Evolutionary conservation across 2,113 vertebrate genomes (phyloP).

Genomic region (Caranx melampygus): DNA sequence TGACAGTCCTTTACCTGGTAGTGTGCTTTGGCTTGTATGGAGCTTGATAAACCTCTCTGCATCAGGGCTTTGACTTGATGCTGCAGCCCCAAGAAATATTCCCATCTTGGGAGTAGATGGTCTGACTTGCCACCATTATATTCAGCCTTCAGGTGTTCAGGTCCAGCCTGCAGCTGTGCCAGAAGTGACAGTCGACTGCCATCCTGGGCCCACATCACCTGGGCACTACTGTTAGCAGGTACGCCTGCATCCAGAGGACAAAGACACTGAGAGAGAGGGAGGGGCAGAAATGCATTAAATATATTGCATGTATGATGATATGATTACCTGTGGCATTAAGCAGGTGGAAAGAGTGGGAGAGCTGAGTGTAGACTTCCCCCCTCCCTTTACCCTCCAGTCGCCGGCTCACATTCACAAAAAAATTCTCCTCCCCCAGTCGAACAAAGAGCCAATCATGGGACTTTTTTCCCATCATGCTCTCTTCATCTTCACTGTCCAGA

Average conservation of each 20-base stretch:
- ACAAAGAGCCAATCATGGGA: conserved; percentile 70
- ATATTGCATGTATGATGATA: background rate
- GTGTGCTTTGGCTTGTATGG: conserved; percentile 72
- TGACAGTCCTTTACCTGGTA: conserved; percentile 79
- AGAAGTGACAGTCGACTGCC: conserved; percentile 56
- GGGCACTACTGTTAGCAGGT: conserved; percentile 68
- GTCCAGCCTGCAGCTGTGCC: conserved; percentile 73
- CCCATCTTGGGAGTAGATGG: conserved; percentile 30
- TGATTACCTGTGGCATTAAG: conserved; percentile 83
- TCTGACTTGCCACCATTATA: conserved; percentile 63
- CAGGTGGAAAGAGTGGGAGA: conserved; percentile 77
- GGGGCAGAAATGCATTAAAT: background rate
- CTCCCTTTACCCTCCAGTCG: conserved; percentile 35
- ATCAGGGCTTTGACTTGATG: conserved; percentile 78
- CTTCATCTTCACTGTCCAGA: conserved; percentile 52
- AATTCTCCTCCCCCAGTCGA: conserved; percentile 61
- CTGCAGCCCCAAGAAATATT: conserved; percentile 70
- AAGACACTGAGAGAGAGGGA: background rate
- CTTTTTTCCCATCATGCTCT: conserved; percentile 39
- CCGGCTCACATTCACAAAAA: conserved; percentile 80
- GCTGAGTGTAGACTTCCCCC: conserved; percentile 64
- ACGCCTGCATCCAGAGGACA: conserved; percentile 77
- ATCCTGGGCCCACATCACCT: conserved; percentile 57
- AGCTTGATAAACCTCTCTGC: conserved; percentile 74
- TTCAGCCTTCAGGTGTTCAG: conserved; percentile 65